phyloP scores from a whole-genome alignment of 2,797 vertebrate species.

The Liasis olivaceus region DNA sequence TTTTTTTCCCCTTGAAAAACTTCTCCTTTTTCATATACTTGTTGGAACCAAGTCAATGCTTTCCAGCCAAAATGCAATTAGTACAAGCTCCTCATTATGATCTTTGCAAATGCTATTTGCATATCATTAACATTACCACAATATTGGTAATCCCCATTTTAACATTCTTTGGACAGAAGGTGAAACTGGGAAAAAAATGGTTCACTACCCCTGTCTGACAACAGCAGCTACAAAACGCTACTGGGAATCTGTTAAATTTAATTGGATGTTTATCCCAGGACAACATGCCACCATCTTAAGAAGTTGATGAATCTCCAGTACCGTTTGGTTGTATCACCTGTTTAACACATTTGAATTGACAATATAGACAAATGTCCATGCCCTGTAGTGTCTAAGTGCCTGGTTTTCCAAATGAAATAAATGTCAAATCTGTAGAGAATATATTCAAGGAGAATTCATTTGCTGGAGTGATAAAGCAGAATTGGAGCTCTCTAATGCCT shows the following conservation, averaged over 20 bases:
- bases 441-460: constrained; percentile 65
- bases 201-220: constrained; percentile 20
- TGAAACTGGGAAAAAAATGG: not conserved
- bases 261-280: constrained; percentile 16
- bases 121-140: constrained; percentile 41
- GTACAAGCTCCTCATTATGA: constrained; percentile 17
- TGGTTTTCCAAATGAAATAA: constrained; percentile 62
- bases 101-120: constrained; percentile 33
- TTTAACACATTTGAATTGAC: constrained; percentile 28
- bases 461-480: constrained; percentile 63
- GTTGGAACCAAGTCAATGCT: not conserved
- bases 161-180: constrained; percentile 31
- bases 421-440: constrained; percentile 66
- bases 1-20: not conserved
- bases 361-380: constrained; percentile 44
- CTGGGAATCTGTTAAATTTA: constrained; percentile 44
- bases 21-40: constrained; percentile 23
- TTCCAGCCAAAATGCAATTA: constrained; percentile 8
- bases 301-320: constrained; percentile 32
- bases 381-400: constrained; percentile 57
- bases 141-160: not conserved
- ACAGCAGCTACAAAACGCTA: constrained; percentile 13
- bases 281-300: constrained; percentile 1
- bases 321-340: not conserved
- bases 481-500: constrained; percentile 38